These are phyloP conservation scores for Heliothis virescens DNA, from an alignment of 1,140 invertebrate species.

Conservation along the genomic window DNA sequence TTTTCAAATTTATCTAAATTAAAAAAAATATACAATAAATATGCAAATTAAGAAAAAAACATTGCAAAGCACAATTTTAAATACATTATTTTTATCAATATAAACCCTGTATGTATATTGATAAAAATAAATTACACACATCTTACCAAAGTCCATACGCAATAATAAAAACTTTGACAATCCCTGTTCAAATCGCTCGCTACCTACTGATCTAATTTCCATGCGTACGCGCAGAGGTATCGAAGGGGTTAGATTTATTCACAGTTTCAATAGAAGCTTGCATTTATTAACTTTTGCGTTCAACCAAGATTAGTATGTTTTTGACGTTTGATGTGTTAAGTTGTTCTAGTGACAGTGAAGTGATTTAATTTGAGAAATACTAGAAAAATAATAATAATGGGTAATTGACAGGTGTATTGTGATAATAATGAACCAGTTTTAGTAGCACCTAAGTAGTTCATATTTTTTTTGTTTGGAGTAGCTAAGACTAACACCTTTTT, in stretches of 20 bases:
- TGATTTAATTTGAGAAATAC: slow-evolving; percentile 8
- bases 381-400: not conserved
- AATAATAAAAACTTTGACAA: slow-evolving; percentile 14
- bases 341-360: slow-evolving; percentile 53
- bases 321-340: slow-evolving; percentile 75
- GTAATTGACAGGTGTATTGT: not conserved
- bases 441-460: too few relatives aligned
- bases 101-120: too few relatives aligned
- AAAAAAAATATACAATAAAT: too few relatives aligned
- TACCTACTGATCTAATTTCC: slow-evolving; percentile 86
- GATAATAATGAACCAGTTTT: too few relatives aligned
- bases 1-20: too few relatives aligned
- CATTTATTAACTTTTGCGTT: slow-evolving; percentile 79
- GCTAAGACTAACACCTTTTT: too few relatives aligned
- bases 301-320: slow-evolving; percentile 77
- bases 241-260: slow-evolving; percentile 83
- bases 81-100: too few relatives aligned
- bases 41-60: not conserved
- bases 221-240: slow-evolving; percentile 77
- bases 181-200: slow-evolving; percentile 46
- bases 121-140: too few relatives aligned
- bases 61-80: not conserved
- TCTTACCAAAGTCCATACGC: too few relatives aligned
- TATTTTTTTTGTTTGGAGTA: too few relatives aligned
- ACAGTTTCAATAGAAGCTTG: slow-evolving; percentile 73